Evolutionary conservation across 2,888 invertebrate genomes (phyloP).

Genomic region (Andrena chrysosceles): DNA sequence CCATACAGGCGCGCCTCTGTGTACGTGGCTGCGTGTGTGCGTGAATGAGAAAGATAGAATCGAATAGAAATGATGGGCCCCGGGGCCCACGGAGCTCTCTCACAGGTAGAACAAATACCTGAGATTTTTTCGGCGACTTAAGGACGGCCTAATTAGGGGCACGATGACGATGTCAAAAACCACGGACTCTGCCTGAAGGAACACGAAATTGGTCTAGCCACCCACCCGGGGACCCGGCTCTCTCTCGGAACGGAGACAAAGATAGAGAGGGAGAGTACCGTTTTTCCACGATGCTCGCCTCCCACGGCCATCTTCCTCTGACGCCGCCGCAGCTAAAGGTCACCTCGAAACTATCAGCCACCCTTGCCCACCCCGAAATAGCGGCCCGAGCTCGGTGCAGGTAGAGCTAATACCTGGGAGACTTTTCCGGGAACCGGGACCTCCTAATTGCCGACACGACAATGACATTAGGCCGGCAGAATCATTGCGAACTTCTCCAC

Average conservation of each 20-base stretch:
- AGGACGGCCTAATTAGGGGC: constrained; percentile 77
- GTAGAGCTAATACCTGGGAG: constrained; percentile 59
- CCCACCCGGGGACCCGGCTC: constrained; percentile 44
- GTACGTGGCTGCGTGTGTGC: constrained; percentile 24
- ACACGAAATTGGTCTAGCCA: constrained; percentile 71
- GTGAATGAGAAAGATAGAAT: constrained; percentile 59
- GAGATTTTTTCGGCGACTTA: constrained; percentile 72
- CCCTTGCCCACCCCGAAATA: constrained; percentile 41
- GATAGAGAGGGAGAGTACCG: constrained; percentile 49
- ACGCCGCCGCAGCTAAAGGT: constrained; percentile 50
- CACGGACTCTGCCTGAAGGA: constrained; percentile 64
- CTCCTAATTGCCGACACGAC: constrained; percentile 53
- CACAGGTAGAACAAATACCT: constrained; percentile 79
- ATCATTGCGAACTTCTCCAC: constrained; percentile 23
- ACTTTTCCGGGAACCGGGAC: constrained; percentile 56
- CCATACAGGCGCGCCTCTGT: too few species aligned
- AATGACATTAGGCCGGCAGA: constrained; percentile 40
- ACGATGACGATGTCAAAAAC: constrained; percentile 78
- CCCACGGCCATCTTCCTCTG: background rate
- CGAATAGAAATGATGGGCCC: constrained; percentile 38
- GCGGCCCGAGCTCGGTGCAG: constrained; percentile 42
- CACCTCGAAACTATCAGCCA: constrained; percentile 56
- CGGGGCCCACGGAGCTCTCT: constrained; percentile 38
- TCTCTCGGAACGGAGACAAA: constrained; percentile 5
- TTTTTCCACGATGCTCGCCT: constrained; percentile 47